Evolutionary conservation across 1,140 invertebrate genomes (phyloP).

Genomic region (Trichomalopsis sarcophagae): DNA sequence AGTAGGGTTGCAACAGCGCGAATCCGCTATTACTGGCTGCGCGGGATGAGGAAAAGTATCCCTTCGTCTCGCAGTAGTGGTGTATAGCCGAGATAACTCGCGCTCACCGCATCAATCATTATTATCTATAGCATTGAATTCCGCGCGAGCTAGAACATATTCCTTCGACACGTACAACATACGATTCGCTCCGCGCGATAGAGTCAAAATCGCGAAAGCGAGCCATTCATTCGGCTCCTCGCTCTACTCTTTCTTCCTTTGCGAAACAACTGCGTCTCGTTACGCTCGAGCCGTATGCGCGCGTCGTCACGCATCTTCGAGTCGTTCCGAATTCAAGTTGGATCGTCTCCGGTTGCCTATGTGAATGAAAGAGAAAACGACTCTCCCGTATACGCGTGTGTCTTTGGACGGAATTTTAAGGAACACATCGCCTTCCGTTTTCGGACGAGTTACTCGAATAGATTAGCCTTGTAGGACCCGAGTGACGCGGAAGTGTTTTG

Average conservation of each 20-base stretch:
- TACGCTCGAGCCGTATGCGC: background rate
- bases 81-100: background rate
- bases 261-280: background rate
- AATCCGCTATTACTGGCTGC: background rate
- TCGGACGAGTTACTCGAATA: background rate
- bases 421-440: background rate
- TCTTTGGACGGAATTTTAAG: background rate
- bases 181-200: background rate
- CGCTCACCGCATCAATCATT: background rate
- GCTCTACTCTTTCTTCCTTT: background rate
- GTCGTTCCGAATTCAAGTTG: slow-evolving; percentile 14
- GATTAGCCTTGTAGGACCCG: background rate
- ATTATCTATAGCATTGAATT: slow-evolving; percentile 12
- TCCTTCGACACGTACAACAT: background rate
- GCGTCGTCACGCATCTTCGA: slow-evolving; percentile 26
- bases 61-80: background rate
- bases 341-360: background rate
- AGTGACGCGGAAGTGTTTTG: background rate
- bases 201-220: slow-evolving; percentile 13
- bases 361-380: slow-evolving; percentile 22
- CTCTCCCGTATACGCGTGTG: background rate
- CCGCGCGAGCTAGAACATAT: background rate
- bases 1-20: background rate
- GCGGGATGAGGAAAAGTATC: background rate
- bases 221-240: background rate